These are phyloP conservation scores for Acanthacorydalis orientalis DNA, from an alignment of 2,888 invertebrate species.

Conservation along the genomic window DNA sequence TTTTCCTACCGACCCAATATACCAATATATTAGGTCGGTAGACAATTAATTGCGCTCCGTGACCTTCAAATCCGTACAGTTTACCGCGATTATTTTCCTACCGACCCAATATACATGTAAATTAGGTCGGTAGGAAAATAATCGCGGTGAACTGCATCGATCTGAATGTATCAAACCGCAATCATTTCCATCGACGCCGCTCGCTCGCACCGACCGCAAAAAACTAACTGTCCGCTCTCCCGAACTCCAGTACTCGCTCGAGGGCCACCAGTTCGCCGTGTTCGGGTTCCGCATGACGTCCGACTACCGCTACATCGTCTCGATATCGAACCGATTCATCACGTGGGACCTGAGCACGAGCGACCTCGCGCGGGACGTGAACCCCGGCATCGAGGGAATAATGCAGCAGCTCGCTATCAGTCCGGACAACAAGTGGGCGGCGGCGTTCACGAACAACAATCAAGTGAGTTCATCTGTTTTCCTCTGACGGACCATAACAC, in stretches of 20 bases:
- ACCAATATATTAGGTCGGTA: too few relatives aligned
- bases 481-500: neutral
- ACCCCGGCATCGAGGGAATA: slow-evolving; percentile 88
- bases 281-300: slow-evolving; percentile 82
- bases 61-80: too few relatives aligned
- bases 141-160: too few relatives aligned
- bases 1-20: too few relatives aligned
- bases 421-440: slow-evolving; percentile 90
- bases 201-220: too few relatives aligned
- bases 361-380: slow-evolving; percentile 81
- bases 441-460: slow-evolving; percentile 90
- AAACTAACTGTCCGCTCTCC: too few relatives aligned
- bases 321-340: slow-evolving; percentile 90
- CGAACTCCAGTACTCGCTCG: slow-evolving; percentile 82
- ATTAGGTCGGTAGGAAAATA: too few relatives aligned
- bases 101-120: too few relatives aligned
- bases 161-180: too few relatives aligned
- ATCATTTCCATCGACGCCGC: too few relatives aligned
- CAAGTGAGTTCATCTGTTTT: slow-evolving; percentile 29
- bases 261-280: slow-evolving; percentile 96
- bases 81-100: too few relatives aligned
- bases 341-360: slow-evolving; percentile 95
- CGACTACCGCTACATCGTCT: slow-evolving; percentile 83
- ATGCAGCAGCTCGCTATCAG: slow-evolving; percentile 88
- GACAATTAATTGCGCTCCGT: too few relatives aligned